Evolutionary conservation across 2,888 invertebrate genomes (phyloP).

Genomic region (Rhogogaster chlorosoma): DNA sequence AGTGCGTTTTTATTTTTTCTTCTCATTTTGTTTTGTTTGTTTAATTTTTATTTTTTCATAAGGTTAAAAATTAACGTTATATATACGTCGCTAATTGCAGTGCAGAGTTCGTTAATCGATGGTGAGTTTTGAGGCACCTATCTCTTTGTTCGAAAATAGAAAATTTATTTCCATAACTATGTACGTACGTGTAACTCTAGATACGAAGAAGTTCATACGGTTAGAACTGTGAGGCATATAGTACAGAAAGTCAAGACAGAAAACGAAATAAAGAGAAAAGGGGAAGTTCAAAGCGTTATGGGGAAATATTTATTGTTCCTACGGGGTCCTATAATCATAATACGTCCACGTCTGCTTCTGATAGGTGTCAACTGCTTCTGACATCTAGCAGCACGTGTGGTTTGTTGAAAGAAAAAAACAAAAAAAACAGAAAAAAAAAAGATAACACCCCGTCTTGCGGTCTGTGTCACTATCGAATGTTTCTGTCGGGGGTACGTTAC

Average conservation of each 20-base stretch:
- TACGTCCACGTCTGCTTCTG: constrained; percentile 4
- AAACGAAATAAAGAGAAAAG: not conserved
- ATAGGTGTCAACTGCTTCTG: constrained; percentile 46
- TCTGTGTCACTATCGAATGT: not conserved
- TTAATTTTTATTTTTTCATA: too few relatives aligned
- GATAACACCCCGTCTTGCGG: not conserved
- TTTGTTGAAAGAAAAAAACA: not conserved
- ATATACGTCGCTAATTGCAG: constrained; percentile 1
- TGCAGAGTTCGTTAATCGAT: not conserved
- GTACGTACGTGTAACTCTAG: not conserved
- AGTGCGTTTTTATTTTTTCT: not conserved
- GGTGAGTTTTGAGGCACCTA: constrained; percentile 21
- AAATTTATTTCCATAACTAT: constrained; percentile 6
- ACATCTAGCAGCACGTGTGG: constrained; percentile 48
- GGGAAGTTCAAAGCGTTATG: constrained; percentile 19
- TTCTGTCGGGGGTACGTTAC: not conserved
- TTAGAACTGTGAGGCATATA: constrained; percentile 68
- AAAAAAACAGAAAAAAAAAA: not conserved
- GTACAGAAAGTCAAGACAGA: constrained; percentile 70
- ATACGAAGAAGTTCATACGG: not conserved
- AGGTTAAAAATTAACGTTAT: not conserved
- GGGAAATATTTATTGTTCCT: constrained; percentile 53
- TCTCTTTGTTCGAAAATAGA: constrained; percentile 19
- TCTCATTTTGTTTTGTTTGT: too few relatives aligned
- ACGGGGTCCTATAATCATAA: constrained; percentile 37